Conservation (phyloP, 37 sponge, comb jelly and placozoan species). For the Diacarnus erythraeanus region DNA sequence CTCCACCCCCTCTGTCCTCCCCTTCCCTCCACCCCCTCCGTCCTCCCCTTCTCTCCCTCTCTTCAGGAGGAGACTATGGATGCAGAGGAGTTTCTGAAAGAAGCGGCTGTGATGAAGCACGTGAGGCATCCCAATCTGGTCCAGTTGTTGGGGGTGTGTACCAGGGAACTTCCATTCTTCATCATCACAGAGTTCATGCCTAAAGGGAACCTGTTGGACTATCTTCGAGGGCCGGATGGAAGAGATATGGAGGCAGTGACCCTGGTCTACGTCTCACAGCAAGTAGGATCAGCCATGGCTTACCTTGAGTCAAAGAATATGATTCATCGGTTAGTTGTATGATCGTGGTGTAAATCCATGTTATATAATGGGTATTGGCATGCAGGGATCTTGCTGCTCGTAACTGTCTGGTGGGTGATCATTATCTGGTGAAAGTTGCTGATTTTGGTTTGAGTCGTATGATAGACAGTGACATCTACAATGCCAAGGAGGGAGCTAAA, state of each 20-base stretch:
- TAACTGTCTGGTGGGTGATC: slow-evolving; percentile 95
- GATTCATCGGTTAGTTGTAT: slow-evolving; percentile 83
- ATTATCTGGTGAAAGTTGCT: slow-evolving; percentile 86
- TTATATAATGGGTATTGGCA: not conserved
- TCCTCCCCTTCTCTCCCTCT: not conserved
- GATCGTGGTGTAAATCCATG: not conserved
- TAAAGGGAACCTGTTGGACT: slow-evolving; percentile 94
- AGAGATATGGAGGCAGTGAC: slow-evolving; percentile 75
- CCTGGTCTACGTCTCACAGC: slow-evolving; percentile 91
- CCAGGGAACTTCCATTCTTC: slow-evolving; percentile 91
- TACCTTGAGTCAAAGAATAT: slow-evolving; percentile 89
- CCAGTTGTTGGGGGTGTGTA: slow-evolving; percentile 95
- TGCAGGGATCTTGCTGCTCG: slow-evolving; percentile 93
- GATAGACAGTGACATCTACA: slow-evolving; percentile 88
- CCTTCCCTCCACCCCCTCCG: not conserved
- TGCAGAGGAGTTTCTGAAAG: slow-evolving; percentile 92
- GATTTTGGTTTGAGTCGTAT: slow-evolving; percentile 98
- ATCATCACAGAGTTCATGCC: slow-evolving; percentile 98
- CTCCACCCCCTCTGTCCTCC: no score
- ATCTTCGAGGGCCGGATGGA: slow-evolving; percentile 78
- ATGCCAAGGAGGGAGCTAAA: slow-evolving; percentile 93
- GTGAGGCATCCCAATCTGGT: slow-evolving; percentile 89
- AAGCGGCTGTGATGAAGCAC: slow-evolving; percentile 95
- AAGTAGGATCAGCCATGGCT: slow-evolving; percentile 95
- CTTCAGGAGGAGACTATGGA: slow-evolving; percentile 93